Evolutionary conservation across 2,113 vertebrate genomes (phyloP), one percentile per base, ranked within the genome.

Genomic region (Acinonyx jubatus): DNA sequence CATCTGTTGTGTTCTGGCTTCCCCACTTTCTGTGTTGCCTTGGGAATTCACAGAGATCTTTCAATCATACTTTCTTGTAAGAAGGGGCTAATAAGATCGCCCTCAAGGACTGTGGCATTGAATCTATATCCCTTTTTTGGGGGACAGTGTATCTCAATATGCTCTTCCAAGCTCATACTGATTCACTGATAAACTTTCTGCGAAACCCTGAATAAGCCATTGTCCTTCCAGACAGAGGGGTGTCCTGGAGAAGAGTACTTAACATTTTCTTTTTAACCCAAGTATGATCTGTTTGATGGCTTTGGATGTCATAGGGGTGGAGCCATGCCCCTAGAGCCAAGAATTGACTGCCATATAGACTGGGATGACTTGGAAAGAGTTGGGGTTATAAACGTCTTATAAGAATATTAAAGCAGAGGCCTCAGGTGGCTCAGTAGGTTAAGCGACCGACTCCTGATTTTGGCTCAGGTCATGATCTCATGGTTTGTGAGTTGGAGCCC

Each of bases 351-450:
- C 13, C 33, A 0, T 11, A 1, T 4, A 5, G 38, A 29, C 15
- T n/a, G 36, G 4, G 52, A 1, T 48, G n/a, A n/a, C 71, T 55
- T 63, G 10, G 18, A 89, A 50, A 18, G 29, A 65, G 19, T 3
- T 83, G 79, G 6, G 3, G 45, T 81, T 50, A 14, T 21, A 29
- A 33, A 84, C 38, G 41, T 27, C 50, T 78, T 83, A 92, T 71
- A 91, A 96, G 90, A 63, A 68, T 97, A 95, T 96, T 96, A 55
- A 52, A 93, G 79, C 92, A 66, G 61, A 7, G 21, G 57, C 19
- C 57, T 21, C 7, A 21, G 57, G 57, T 23, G 57, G 57, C 57
- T 61, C 57, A 61, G 57, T 61, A 23, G 57, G 57, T 61, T 61
- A 61, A 23, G 21, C 2, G 19, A 61, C 21, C 57, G 9, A 61